Percentiles rank a stretch among this genome's conserved stretches.
phyloP scores from a whole-genome alignment of 2,113 vertebrate genomes.

The Xyliphius kryptos region DNA sequence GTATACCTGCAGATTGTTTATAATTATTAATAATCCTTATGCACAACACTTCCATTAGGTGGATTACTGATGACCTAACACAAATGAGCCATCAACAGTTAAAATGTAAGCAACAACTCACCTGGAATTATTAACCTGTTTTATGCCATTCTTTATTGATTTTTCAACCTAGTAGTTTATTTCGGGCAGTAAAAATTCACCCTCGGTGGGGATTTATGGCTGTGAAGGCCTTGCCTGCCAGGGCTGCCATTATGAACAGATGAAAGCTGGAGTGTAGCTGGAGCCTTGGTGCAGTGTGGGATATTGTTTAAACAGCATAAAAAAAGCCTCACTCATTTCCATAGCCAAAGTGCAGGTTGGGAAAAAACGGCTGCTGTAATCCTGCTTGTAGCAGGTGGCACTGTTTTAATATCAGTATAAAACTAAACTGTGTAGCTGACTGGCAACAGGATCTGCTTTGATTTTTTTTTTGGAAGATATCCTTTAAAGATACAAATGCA shows the following conservation, averaged over 20 bases:
- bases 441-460: conserved; percentile 42
- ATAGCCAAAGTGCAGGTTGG: conserved; percentile 67
- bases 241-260: conserved; percentile 64
- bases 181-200: conserved; percentile 63
- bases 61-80: too few relatives aligned
- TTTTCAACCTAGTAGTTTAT: conserved; percentile 69
- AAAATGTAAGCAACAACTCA: conserved; percentile 61
- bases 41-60: too few relatives aligned
- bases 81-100: conserved; percentile 44
- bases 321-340: conserved; percentile 78
- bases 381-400: conserved; percentile 80
- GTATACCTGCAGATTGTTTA: too few relatives aligned
- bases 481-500: conserved; percentile 89
- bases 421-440: conserved; percentile 74
- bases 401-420: conserved; percentile 79
- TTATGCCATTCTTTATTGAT: conserved; percentile 69
- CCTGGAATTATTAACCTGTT: conserved; percentile 68
- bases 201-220: conserved; percentile 60
- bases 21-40: too few relatives aligned
- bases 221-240: conserved; percentile 56
- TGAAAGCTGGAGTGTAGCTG: conserved; percentile 59
- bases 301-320: conserved; percentile 93
- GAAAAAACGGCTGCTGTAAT: conserved; percentile 76
- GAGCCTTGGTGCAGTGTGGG: conserved; percentile 66
- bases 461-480: conserved; percentile 73